phyloP scores from a whole-genome alignment of 2,113 vertebrate genomes.

The Ctenodactylus gundi region DNA sequence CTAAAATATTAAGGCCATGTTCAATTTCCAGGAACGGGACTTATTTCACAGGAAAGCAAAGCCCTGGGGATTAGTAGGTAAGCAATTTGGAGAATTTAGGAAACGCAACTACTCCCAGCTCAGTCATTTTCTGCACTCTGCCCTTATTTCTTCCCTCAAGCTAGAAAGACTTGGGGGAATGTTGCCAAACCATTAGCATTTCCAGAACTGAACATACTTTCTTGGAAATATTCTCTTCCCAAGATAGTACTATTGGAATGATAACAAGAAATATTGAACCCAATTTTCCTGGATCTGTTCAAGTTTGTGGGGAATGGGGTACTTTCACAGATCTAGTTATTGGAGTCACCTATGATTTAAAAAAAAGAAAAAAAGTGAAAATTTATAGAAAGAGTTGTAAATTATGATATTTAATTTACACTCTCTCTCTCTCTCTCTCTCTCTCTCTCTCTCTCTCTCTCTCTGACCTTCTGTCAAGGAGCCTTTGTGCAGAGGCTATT shows the following conservation, averaged over 20 bases:
- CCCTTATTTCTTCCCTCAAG: slow-evolving; percentile 55
- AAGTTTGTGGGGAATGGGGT: slow-evolving; percentile 16
- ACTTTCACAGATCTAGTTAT: slow-evolving; percentile 24
- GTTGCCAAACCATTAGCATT: slow-evolving; percentile 82
- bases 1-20: neutral
- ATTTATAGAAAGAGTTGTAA: neutral
- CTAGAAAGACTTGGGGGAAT: slow-evolving; percentile 72
- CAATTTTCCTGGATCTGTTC: slow-evolving; percentile 55
- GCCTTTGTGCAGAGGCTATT: neutral
- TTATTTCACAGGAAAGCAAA: slow-evolving; percentile 52
- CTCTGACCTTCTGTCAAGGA: slow-evolving; percentile 3
- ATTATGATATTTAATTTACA: neutral
- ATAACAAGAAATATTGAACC: slow-evolving; percentile 60
- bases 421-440: neutral
- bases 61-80: neutral
- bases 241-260: slow-evolving; percentile 77
- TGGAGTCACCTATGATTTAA: slow-evolving; percentile 22
- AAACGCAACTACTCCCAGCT: slow-evolving; percentile 47
- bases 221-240: slow-evolving; percentile 81
- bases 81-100: slow-evolving; percentile 40
- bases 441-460: neutral
- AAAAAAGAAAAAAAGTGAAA: slow-evolving; percentile 40
- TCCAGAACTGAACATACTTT: slow-evolving; percentile 78
- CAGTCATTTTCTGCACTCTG: slow-evolving; percentile 69
- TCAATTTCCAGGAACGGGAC: neutral